Base-by-base conservation (phyloP, 2,113 vertebrate species). In the Petrocephalus zakoni region DNA sequence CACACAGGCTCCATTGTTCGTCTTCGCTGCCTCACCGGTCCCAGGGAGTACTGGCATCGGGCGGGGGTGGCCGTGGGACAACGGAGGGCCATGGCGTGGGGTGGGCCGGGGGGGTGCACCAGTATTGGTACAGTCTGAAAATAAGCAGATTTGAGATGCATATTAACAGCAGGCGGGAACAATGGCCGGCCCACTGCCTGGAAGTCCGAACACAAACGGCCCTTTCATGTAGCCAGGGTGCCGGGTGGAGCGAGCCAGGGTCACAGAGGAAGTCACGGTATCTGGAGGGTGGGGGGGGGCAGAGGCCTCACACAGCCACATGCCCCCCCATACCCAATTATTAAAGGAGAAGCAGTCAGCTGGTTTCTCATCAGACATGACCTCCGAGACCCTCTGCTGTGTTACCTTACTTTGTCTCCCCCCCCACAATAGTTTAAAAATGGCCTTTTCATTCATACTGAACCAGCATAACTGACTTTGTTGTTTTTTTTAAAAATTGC, bases 101-200 rank as follows among this genome's bases (percentile, higher is more conserved):
- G 47, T 89, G 86, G 49, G 88, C 94, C 89, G 94, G 93, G 90
- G 89, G 93, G 94, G 94, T 94, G 83, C 61, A 25, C 47, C 92
- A 83, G 89, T 91, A 92, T 92, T 92, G 93, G 93, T 92, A 93
- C 94, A 94, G 95, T 95, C 92, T 94, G 93, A 95, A 95, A 94
- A 94, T 95, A 95, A 95, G 94, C 94, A 94, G 94, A 95, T 94
- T 95, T 93, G 91, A 89, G 91, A 93, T 89, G 92, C 89, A 90
- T 89, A 90, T 89, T 90, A 89, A 89, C 81, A 47, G 87, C 61
- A 29, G 61, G 86, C 34, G 88, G 90, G 93, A 94, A 95, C 94
- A 95, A 95, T 94, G 93, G 93, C 47, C 25, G 21, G 91, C 90
- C 90, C 91, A 37, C 2, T 17, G 87, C 88, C 78, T 83, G 82